phyloP scores from a whole-genome alignment of 2,888 invertebrate genomes.

The Sturmia bella region DNA sequence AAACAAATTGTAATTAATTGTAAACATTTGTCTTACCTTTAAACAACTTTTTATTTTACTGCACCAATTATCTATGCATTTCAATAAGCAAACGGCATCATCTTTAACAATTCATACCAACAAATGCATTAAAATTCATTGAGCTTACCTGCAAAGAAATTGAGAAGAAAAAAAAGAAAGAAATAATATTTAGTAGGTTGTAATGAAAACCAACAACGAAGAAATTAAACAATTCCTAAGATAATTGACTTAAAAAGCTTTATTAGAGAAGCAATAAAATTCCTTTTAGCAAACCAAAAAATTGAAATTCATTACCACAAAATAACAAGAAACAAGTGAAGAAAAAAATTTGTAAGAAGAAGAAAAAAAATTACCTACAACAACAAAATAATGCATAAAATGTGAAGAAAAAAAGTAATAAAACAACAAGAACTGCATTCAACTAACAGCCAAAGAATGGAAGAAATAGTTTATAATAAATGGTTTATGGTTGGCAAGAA shows the following conservation, averaged over 20 bases:
- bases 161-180: slow-evolving; percentile 16
- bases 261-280: slow-evolving; percentile 69
- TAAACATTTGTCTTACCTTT: slow-evolving; percentile 15
- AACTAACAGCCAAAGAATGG: slow-evolving; percentile 9
- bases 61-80: not conserved
- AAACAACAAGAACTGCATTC: not conserved
- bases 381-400: slow-evolving; percentile 45
- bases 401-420: slow-evolving; percentile 15
- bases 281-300: slow-evolving; percentile 57
- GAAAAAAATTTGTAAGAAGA: not conserved
- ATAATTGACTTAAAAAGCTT: slow-evolving; percentile 67
- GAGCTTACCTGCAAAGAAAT: slow-evolving; percentile 59
- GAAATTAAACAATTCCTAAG: slow-evolving; percentile 55
- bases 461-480: slow-evolving; percentile 60
- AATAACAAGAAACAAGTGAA: slow-evolving; percentile 42
- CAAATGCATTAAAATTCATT: slow-evolving; percentile 6
- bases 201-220: not conserved
- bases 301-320: slow-evolving; percentile 65
- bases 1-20: not conserved
- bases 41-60: slow-evolving; percentile 23
- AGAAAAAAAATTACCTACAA: slow-evolving; percentile 28
- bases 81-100: slow-evolving; percentile 6
- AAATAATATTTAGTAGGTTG: slow-evolving; percentile 41
- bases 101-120: slow-evolving; percentile 7
- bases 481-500: slow-evolving; percentile 63